Base-by-base conservation (phyloP, 2,797 vertebrate species). In the Pempheris klunzingeri region DNA sequence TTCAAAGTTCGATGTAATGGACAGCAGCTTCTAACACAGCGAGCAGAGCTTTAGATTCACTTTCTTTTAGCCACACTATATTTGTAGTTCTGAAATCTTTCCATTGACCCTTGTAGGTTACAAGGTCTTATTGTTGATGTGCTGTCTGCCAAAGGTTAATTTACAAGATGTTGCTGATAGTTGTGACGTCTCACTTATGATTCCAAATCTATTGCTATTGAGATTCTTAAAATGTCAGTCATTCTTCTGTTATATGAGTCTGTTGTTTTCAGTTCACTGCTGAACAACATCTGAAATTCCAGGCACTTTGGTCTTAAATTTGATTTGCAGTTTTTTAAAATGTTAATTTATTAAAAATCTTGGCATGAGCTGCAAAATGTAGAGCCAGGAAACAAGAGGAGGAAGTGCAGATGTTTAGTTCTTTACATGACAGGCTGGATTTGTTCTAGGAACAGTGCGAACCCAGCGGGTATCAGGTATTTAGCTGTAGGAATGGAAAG, bases 141-240 rank as follows among this genome's bases (percentile, higher is more conserved):
- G 54, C 64, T 50, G 50, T 83, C 83, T 85, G 86, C 87, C 90
- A 91, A 91, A 92, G 87, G 77, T 82, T 86, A 30, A 52, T 81
- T 65, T 38, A 30, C 77, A 28, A 82, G 44, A 63, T 66, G 8
- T 60, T 71, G 43, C 55, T 44, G 9, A 69, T 74, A n/a, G 24
- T 68, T 89, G 57, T 72, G 36, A 79, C 39, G 75, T 65, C 75
- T 77, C 43, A 55, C 60, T 47, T 84, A 59, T 78, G 41, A 71
- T 71, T 78, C 58, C 22, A 72, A 58, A 79, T 69, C 17, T 15
- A 36, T 57, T 2, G 2, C 63, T 32, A 18, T 34, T 39, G 22
- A 66, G 34, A 68, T 66, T 66, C 59, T 61, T 63, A 63, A 67
- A 71, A 24, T 64, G 49, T 65, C 17, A n/a, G n/a, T 17, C 14